Evolutionary conservation across 2,888 invertebrate genomes (phyloP), one percentile per base, ranked within the genome.

Genomic region (Drosophila yooni): DNA sequence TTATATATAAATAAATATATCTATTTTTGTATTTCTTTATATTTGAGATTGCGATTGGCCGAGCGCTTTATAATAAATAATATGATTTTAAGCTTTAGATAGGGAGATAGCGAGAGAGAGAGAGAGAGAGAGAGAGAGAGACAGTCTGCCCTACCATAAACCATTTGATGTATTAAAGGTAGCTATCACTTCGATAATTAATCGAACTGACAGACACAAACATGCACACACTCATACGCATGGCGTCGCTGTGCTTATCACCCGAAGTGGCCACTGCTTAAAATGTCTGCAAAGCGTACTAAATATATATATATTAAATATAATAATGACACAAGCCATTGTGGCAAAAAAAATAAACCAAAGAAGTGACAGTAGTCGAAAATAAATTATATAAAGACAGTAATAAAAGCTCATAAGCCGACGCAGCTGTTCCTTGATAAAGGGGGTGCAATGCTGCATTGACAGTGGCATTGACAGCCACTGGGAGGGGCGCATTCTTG

Each of bases 161-260:
- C 15, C 53, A 57, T 50, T 50, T 61, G 52, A 50, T 70, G 36
- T 66, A 60, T 70, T 80, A 67, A 67, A 80, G 81, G 61, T 78
- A 61, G 68, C 72, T 76, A 72, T 52, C 76, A 70, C 72, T 87
- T 81, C 70, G 75, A 89, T 82, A 88, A 88, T 87, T 82, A 80
- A 77, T 87, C 77, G 77, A 87, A 70, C 38, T 57, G 34, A 64
- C 58, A 53, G 58, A 60, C 70, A 74, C 63, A 71, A 36, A 63
- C 50, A 61, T 1, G 0, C 36, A 74, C 53, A 62, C 59, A 52
- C 25, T 27, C 33, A 48, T 31, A 46, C 40, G 73, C 85, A 79
- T 85, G 90, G 90, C 86, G 81, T 66, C 88, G 74, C 72, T 57
- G 72, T 81, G 76, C 85, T 85, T 85, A 85, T 85, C 84, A 82